These are phyloP conservation scores for Argynnis bischoffii DNA, from an alignment of 2,888 invertebrate genomes.

Conservation along the genomic window DNA sequence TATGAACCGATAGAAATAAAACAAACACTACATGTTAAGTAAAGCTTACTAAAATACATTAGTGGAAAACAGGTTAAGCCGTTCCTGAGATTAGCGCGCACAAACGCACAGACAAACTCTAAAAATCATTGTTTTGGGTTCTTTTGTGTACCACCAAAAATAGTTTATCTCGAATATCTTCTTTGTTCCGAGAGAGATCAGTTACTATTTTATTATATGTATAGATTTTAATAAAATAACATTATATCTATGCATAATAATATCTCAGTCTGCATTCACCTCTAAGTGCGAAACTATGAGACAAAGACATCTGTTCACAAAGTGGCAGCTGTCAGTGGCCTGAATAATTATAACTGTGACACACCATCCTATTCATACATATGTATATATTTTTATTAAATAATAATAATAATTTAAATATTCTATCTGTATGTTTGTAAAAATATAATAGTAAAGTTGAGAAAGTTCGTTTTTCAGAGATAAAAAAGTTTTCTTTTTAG, in stretches of 20 bases:
- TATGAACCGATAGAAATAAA: too few species aligned
- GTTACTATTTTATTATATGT: background rate
- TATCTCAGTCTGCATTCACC: background rate
- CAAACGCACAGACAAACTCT: too few species aligned
- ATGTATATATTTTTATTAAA: conserved; percentile 10
- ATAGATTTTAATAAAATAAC: background rate
- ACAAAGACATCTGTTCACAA: conserved; percentile 24
- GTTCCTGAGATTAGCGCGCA: too few species aligned
- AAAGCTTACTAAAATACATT: too few species aligned
- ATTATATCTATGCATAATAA: too few species aligned
- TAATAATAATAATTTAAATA: conserved; percentile 13
- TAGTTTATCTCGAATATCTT: too few species aligned
- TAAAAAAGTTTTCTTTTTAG: background rate
- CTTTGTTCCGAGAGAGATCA: too few species aligned
- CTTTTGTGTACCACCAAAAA: too few species aligned
- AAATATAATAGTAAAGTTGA: background rate
- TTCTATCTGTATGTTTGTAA: background rate
- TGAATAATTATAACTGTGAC: conserved; percentile 33
- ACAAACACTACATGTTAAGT: too few species aligned
- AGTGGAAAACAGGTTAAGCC: too few species aligned
- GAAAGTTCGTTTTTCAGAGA: background rate
- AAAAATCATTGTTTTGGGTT: too few species aligned
- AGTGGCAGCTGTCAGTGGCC: conserved; percentile 33
- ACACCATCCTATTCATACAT: conserved; percentile 1
- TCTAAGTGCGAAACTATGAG: conserved; percentile 21